Percentiles rank a stretch among this genome's conserved stretches.
These are phyloP conservation scores for Trinorchestia longiramus DNA, from an alignment of 1,140 invertebrate genomes.

Conservation along the genomic window DNA sequence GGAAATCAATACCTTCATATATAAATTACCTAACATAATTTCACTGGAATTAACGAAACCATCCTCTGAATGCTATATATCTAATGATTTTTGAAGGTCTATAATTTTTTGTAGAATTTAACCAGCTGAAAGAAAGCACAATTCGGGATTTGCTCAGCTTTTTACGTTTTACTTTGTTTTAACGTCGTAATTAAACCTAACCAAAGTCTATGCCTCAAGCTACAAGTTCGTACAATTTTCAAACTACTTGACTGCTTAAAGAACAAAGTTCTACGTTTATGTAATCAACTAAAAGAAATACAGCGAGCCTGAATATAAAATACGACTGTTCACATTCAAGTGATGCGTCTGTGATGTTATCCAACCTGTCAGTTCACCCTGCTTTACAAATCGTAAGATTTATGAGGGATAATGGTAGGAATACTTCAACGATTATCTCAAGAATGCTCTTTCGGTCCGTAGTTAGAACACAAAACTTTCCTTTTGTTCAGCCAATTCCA, in stretches of 20 bases:
- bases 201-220: too few species aligned
- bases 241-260: too few species aligned
- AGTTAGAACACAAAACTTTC: background rate
- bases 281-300: background rate
- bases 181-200: too few species aligned
- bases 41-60: background rate
- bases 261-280: too few species aligned
- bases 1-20: background rate
- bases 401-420: background rate
- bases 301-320: background rate
- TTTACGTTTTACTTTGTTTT: too few species aligned
- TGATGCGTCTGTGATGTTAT: background rate
- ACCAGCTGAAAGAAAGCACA: too few species aligned
- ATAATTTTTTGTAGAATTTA: too few species aligned
- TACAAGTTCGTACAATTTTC: too few species aligned
- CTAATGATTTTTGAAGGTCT: background rate
- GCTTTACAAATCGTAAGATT: background rate
- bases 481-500: background rate
- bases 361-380: background rate
- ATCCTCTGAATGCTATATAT: too few species aligned
- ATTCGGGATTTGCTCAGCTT: too few species aligned
- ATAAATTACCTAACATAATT: background rate
- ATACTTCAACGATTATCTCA: background rate
- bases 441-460: background rate
- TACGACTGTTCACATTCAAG: background rate